Base-by-base conservation (phyloP, 2,888 invertebrate genomes). In the Drosophila pseudotalamancana region DNA sequence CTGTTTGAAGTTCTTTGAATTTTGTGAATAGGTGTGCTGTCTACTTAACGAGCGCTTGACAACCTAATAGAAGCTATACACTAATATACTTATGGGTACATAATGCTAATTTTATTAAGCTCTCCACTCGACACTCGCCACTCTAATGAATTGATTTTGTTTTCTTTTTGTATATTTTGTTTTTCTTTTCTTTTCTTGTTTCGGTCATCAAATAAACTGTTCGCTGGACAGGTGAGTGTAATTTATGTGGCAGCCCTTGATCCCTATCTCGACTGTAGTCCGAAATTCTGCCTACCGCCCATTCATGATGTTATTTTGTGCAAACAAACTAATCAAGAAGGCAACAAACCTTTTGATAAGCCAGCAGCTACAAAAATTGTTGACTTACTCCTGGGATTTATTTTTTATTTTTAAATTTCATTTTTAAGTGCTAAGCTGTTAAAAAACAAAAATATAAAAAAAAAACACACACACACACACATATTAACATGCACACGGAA, bases 71-170 rank as follows among this genome's bases (percentile, higher is more conserved):
- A 40, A 31, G 37, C 12, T 31, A 16, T 25, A 50, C 8, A 37
- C 40, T n/a, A 61, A 61, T 16, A 16, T 16, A 21, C 6, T 18
- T 18, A 56, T 5, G 8, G 5, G 2, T 9, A 43, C 8, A 25
- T 29, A 29, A 21, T 54, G 48, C 64, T 76, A 82, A 85, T 82
- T 76, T 80, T 64, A 86, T 83, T 86, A 88, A 62, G 67, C 61
- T 69, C 57, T 48, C 57, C 84, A 63, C 70, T 75, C 68, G 57
- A n/a, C 55, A 56, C 56, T 75, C 68, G 57, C 14, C 55, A 56
- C 56, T 59, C 81, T 87, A 83, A 83, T 83, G 88, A 87, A 87
- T 83, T 83, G 77, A 72, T 74, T 66, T 73, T 62, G 51, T 12
- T 55, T 55, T 37, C 21, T 21, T 11, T 21, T 16, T 11, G 11